Evolutionary conservation across 2,113 vertebrate genomes (phyloP), one percentile per base, ranked within the genome.

Genomic region (Elachura formosa): DNA sequence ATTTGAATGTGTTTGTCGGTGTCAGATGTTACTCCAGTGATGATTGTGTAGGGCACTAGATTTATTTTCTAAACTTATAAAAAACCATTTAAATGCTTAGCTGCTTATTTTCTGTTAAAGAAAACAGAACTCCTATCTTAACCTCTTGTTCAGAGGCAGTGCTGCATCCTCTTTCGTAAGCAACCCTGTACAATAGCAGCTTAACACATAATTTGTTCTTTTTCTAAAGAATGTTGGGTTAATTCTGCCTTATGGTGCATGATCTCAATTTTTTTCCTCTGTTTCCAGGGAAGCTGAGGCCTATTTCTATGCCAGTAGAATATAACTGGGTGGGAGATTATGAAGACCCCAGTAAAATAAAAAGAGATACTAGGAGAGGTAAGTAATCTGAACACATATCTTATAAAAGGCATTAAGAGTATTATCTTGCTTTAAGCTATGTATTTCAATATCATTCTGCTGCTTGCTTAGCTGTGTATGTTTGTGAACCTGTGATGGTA

Each of bases 291-390:
- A 99, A 99, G 93, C 97, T 99, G 96, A 98, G 99, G 95, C 99
- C 99, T 96, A 99, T 99, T 97, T 99, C 99, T 96, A 99, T 99
- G 99, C 99, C 99, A 92, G 98, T 99, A 97, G 99, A 99, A 97
- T 99, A 99, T 98, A 99, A 99, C 98, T 99, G 99, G 99, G 99
- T 99, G 96, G 99, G 98, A 97, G 99, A 99, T 97, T 98, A 98
- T 97, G 99, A 99, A 98, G 99, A 99, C 97, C 98, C 99, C 93
- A 98, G 97, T 98, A 99, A 99, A 98, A 98, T 98, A 97, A 99
- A 99, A 98, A 98, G 99, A 98, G 99, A 99, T 96, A 99, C 98
- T 97, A 98, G 99, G 97, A 99, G 99, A 99, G 99, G 99, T 99
- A 98, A 98, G 99, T 99, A 84, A 95, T 95, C 77, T 94, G 86